Evolutionary conservation across 2,888 invertebrate species (phyloP).

Genomic region (Chalcis sispes): DNA sequence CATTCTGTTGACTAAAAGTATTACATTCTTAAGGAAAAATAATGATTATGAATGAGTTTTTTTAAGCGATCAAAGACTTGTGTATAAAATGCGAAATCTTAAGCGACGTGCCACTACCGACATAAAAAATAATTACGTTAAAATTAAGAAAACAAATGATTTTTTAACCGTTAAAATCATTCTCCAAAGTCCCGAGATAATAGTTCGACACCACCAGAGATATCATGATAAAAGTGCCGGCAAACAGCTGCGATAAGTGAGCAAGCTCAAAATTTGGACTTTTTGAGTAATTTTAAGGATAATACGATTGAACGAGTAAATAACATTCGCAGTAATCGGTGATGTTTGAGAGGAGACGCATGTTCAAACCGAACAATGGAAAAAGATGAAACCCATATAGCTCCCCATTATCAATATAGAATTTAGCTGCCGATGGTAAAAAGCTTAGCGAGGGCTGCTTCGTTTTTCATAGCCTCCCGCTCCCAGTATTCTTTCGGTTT

Average conservation of each 20-base stretch:
- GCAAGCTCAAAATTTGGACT: constrained; percentile 23
- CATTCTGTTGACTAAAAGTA: no score
- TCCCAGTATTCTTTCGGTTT: constrained; percentile 7
- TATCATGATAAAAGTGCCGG: constrained; percentile 12
- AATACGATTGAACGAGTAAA: constrained; percentile 26
- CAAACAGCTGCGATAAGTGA: neutral
- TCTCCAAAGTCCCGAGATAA: constrained; percentile 36
- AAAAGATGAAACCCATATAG: neutral
- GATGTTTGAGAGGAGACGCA: constrained; percentile 23
- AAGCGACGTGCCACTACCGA: constrained; percentile 21
- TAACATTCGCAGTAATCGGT: constrained; percentile 22
- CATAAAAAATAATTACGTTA: constrained; percentile 19
- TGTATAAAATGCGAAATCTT: constrained; percentile 23
- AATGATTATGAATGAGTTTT: neutral
- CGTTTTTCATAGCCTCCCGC: neutral
- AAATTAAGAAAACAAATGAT: constrained; percentile 16
- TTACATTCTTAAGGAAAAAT: no score
- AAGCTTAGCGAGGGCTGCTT: constrained; percentile 9
- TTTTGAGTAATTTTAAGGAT: constrained; percentile 24
- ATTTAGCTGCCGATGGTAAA: constrained; percentile 12
- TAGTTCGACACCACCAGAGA: constrained; percentile 14
- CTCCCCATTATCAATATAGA: neutral
- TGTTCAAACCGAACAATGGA: neutral
- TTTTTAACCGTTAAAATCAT: constrained; percentile 4
- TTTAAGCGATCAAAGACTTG: constrained; percentile 13